Evolutionary conservation across 2,888 invertebrate genomes (phyloP).

Genomic region (Tineola bisselliella): DNA sequence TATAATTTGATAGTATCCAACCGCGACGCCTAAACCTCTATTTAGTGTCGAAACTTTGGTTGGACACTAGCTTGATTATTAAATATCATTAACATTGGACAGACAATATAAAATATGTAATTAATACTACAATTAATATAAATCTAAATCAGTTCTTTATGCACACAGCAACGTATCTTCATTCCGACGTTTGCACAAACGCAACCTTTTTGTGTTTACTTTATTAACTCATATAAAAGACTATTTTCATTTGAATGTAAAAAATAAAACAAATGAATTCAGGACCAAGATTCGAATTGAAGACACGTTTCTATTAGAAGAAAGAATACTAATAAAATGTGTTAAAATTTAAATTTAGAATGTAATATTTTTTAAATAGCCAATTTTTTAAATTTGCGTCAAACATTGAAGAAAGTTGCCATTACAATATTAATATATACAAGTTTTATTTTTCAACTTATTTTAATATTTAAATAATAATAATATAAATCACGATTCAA

Average conservation of each 20-base stretch:
- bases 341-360: not conserved
- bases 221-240: too few species aligned
- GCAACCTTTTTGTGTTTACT: too few species aligned
- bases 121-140: not conserved
- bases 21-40: not conserved
- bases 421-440: not conserved
- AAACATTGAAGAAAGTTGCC: not conserved
- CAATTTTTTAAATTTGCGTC: not conserved
- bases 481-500: too few species aligned
- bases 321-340: not conserved
- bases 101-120: not conserved
- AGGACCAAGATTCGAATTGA: slow-evolving; percentile 3
- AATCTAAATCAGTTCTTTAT: not conserved
- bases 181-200: not conserved
- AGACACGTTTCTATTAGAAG: not conserved
- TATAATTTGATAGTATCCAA: not conserved
- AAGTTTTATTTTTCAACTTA: not conserved
- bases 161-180: slow-evolving; percentile 4
- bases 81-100: not conserved
- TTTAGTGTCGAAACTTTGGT: too few species aligned
- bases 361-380: not conserved
- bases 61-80: too few species aligned
- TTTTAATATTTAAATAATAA: not conserved
- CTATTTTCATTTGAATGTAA: too few species aligned
- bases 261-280: too few species aligned